Evolutionary conservation across 1,140 invertebrate species (phyloP), one percentile per base, ranked within the genome.

Genomic region (Cherax quadricarinatus): DNA sequence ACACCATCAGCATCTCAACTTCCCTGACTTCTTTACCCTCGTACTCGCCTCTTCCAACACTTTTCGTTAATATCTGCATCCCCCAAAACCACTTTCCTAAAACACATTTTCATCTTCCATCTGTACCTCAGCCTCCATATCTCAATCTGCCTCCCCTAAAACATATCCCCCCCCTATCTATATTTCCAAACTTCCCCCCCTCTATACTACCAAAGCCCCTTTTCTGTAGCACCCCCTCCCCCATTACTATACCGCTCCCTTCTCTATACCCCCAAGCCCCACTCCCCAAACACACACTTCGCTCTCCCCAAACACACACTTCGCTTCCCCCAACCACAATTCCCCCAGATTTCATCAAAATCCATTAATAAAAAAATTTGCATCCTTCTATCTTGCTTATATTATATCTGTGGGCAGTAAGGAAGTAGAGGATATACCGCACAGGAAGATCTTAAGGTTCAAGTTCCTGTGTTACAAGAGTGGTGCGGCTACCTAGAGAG

Each of bases 311-410:
- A 73, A n/a, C n/a, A 49, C 30, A 4, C 82, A 24, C 30, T 41
- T 41, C 30, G 30, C 30, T 41, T 41, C 30, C 53, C 57, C 30
- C 53, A 30, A 73, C 70, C 86, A 49, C 16, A 14, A 24, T 53
- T 87, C 12, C 70, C 49, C 86, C 48, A 14, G 53, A 80, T 53
- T 73, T 60, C 57, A 73, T 88, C 86, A 78, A 88, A 88, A 85
- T 41, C 62, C 83, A 88, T 18, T 78, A 88, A 73, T 78, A 78
- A 78, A 62, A 85, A 48, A 60, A 88, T 79, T 80, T 80, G 86
- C 86, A 78, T 88, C 80, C 80, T 83, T 60, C 82, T 84, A 41
- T 84, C 88, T 66, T 89, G 88, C 88, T 89, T 89, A 62, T 70
- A 89, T 84, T 73, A 89, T 88, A 79, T 88, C 73, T 84, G 80